These are phyloP conservation scores for Callionymus lyra DNA, from an alignment of 2,113 vertebrate genomes.

Conservation along the genomic window DNA sequence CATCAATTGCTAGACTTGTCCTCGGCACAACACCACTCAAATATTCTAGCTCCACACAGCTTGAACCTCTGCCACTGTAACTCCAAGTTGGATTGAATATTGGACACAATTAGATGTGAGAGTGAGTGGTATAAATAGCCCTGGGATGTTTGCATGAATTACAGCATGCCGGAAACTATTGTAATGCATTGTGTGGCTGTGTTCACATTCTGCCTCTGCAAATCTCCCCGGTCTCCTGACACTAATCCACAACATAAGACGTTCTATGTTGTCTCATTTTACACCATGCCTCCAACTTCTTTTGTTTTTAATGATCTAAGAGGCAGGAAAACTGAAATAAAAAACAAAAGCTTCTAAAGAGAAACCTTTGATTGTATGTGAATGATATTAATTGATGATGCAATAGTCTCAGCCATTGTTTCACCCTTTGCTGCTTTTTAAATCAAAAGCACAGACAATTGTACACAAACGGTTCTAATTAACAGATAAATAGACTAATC, in stretches of 20 bases:
- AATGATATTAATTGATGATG: constrained; percentile 63
- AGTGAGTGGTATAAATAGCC: constrained; percentile 59
- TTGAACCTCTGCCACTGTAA: constrained; percentile 53
- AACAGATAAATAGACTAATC: constrained; percentile 77
- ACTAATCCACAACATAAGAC: constrained; percentile 55
- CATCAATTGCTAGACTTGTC: constrained; percentile 44
- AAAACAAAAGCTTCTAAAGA: constrained; percentile 39
- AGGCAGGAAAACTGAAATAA: constrained; percentile 62
- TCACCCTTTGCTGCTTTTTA: constrained; percentile 43
- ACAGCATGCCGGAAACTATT: constrained; percentile 51
- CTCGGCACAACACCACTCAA: constrained; percentile 31
- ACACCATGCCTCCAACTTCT: constrained; percentile 45
- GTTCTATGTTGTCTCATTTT: constrained; percentile 54
- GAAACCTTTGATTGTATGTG: constrained; percentile 66
- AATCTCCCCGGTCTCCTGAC: constrained; percentile 53
- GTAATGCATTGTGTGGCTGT: constrained; percentile 51
- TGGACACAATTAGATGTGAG: constrained; percentile 62
- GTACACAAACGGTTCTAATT: constrained; percentile 65
- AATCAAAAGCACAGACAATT: constrained; percentile 45
- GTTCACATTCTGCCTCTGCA: constrained; percentile 49
- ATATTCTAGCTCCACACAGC: constrained; percentile 57
- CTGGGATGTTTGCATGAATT: constrained; percentile 63
- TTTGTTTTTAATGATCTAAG: constrained; percentile 61
- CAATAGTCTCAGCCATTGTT: constrained; percentile 50
- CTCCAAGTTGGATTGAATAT: constrained; percentile 64